These are phyloP conservation scores for Dione juno DNA, from an alignment of 2,888 invertebrate species.

Conservation along the genomic window DNA sequence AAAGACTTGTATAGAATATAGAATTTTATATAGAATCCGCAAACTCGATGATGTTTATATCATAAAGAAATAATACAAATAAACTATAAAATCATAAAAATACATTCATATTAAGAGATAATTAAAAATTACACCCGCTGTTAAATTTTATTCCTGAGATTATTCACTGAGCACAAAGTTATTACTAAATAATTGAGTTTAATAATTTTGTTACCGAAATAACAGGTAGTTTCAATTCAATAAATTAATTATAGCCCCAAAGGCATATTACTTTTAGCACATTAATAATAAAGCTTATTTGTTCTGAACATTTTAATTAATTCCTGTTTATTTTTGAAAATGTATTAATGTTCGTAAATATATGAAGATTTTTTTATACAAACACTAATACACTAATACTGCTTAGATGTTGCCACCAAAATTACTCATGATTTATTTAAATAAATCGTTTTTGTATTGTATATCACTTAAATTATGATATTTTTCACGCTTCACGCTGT, in stretches of 20 bases:
- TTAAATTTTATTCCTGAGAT: not conserved
- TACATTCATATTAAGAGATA: not conserved
- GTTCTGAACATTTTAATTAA: not conserved
- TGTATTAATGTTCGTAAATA: not conserved
- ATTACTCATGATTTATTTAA: too few species aligned
- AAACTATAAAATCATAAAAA: too few species aligned
- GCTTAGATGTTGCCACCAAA: too few species aligned
- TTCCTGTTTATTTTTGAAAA: not conserved
- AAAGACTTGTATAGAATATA: too few species aligned
- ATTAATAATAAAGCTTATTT: conserved; percentile 1
- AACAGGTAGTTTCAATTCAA: conserved; percentile 11
- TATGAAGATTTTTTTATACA: too few species aligned
- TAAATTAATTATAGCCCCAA: conserved; percentile 13
- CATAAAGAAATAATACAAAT: too few species aligned
- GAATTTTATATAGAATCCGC: too few species aligned
- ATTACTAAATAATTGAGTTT: conserved; percentile 12
- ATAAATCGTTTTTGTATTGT: too few species aligned
- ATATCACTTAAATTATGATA: too few species aligned
- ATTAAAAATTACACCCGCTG: not conserved
- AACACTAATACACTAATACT: too few species aligned
- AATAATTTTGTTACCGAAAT: conserved; percentile 2
- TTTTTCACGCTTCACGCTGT: too few species aligned
- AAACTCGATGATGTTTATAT: too few species aligned
- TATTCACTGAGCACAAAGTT: conserved; percentile 1
- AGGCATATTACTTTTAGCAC: not conserved